Evolutionary conservation across 2,888 invertebrate genomes (phyloP), one percentile per base, ranked within the genome.

Genomic region (Merodon equestris): DNA sequence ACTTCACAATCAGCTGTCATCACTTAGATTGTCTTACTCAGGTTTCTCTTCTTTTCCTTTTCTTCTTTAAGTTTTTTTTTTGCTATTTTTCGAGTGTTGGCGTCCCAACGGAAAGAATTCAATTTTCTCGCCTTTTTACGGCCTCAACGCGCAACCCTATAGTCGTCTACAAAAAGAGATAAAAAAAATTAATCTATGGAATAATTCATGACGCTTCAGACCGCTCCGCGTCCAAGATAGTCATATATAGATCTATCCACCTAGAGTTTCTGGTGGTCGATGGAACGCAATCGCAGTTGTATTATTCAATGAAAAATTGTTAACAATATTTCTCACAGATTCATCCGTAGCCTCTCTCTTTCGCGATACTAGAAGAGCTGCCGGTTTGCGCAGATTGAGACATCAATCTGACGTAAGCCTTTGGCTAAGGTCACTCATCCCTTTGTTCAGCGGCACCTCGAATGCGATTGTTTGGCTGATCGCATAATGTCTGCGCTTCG

Each of bases 81-180:
- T 13, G 61, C 57, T 61, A 67, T 63, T 77, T 73, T 63, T 72
- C 72, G 73, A 73, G 77, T 73, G 64, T 74, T 79, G 79, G 74
- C 74, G 79, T 74, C 79, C 57, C n/a, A n/a, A n/a, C n/a, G n/a
- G 14, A 36, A 74, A 54, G 79, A 79, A 79, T 79, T 74, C 74
- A 79, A 70, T 79, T 74, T 79, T 74, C 79, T 79, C 79, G 79
- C 79, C 79, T 79, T 74, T 74, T 64, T 70, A 68, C 68, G 56
- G 74, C 38, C 70, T 56, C 74, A 74, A 56, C 79, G 79, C 74
- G 79, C 70, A 68, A 66, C 76, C 76, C 77, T 61, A 66, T 34
- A 15, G 27, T 27, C 27, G 27, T 27, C 27, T 7, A 27, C 27
- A 27, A 27, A 27, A 40, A n/a, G n/a, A 47, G 36, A 36, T 44